Conservation (phyloP, 2,888 invertebrate species). For the Tholera decimalis region DNA sequence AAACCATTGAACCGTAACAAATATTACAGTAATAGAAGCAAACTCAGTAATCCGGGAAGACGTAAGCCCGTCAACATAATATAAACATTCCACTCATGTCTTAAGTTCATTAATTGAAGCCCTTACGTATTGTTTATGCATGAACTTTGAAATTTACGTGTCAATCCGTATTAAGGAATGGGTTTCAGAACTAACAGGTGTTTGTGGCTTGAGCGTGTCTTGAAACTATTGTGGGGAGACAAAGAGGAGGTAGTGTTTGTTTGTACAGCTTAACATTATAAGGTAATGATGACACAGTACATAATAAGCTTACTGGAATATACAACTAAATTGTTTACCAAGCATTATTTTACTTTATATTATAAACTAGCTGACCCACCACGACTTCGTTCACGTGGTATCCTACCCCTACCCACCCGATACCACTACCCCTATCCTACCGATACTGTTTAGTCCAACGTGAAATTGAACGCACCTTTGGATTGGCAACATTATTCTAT, state of each 20-base stretch:
- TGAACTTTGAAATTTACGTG: conserved; percentile 76
- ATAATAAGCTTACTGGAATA: no score
- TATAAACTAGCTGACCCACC: no score
- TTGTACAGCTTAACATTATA: background rate
- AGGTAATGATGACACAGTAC: no score
- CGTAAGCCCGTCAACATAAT: conserved; percentile 52
- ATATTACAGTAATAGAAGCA: conserved; percentile 47
- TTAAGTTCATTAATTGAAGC: conserved; percentile 74
- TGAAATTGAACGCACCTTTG: no score
- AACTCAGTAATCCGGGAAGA: conserved; percentile 38
- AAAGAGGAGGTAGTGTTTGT: background rate
- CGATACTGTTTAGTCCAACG: no score
- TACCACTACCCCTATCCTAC: no score
- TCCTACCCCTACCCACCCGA: no score
- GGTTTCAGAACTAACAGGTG: conserved; percentile 64
- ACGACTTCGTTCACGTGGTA: no score
- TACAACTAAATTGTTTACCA: no score
- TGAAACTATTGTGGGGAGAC: conserved; percentile 25
- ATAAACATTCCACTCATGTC: conserved; percentile 68
- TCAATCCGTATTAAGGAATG: conserved; percentile 74
- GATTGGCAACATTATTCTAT: no score
- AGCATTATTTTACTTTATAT: no score
- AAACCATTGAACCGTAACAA: conserved; percentile 18
- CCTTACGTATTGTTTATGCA: conserved; percentile 76
- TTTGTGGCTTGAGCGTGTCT: conserved; percentile 47